These are phyloP conservation scores for Neostethus bicornis DNA, from an alignment of 2,797 vertebrate species.

Conservation along the genomic window DNA sequence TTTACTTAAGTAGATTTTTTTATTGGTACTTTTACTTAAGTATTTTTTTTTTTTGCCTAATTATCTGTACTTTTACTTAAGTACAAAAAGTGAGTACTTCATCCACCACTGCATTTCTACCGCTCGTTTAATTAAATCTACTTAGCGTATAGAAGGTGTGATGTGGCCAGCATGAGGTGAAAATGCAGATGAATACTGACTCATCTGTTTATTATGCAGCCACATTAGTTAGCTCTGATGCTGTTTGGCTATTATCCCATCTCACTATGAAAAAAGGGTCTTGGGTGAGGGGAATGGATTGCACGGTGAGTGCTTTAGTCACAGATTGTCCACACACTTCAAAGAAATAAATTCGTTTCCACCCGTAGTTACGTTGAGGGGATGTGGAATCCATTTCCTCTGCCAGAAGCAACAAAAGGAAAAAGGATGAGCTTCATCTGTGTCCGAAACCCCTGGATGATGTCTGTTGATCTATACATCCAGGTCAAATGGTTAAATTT, in stretches of 20 bases:
- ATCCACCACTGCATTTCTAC: too few relatives aligned
- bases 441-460: slow-evolving; percentile 50
- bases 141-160: slow-evolving; percentile 48
- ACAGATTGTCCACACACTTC: slow-evolving; percentile 78
- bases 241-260: slow-evolving; percentile 81
- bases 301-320: slow-evolving; percentile 82
- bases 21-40: too few relatives aligned
- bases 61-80: too few relatives aligned
- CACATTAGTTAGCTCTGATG: slow-evolving; percentile 81
- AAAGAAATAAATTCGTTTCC: slow-evolving; percentile 78
- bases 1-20: too few relatives aligned
- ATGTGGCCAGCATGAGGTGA: slow-evolving; percentile 50
- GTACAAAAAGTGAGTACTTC: too few relatives aligned
- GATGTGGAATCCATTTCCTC: slow-evolving; percentile 68
- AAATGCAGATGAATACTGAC: slow-evolving; percentile 79
- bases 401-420: slow-evolving; percentile 46
- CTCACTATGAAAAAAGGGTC: slow-evolving; percentile 75
- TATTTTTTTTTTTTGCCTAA: too few relatives aligned
- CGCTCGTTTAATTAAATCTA: slow-evolving; percentile 50
- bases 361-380: slow-evolving; percentile 61
- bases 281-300: slow-evolving; percentile 76
- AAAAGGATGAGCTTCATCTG: slow-evolving; percentile 60
- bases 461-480: slow-evolving; percentile 47
- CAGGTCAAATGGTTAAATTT: slow-evolving; percentile 64
- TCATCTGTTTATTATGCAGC: slow-evolving; percentile 85